phyloP scores from a whole-genome alignment of 2,797 vertebrate genomes.

The Macroramphosus scolopax region DNA sequence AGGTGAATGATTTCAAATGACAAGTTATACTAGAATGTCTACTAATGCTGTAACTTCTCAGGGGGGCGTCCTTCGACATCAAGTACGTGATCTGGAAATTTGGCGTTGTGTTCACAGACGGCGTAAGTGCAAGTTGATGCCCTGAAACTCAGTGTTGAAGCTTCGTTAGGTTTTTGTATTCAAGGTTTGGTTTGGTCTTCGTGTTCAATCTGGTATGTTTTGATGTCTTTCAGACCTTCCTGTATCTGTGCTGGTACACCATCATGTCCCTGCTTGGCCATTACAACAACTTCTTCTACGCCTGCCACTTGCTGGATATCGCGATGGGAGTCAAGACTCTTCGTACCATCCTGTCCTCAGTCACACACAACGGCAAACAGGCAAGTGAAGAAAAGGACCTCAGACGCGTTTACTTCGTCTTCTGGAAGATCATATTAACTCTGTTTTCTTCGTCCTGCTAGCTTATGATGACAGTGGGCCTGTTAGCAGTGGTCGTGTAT shows the following conservation, averaged over 20 bases:
- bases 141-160: neutral
- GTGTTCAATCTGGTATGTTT: neutral
- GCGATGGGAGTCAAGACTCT: conserved; percentile 96
- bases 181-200: neutral
- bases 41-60: conserved; percentile 47
- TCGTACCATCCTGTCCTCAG: conserved; percentile 91
- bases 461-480: conserved; percentile 93
- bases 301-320: conserved; percentile 92
- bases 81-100: conserved; percentile 98
- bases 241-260: conserved; percentile 92
- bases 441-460: conserved; percentile 30
- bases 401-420: neutral
- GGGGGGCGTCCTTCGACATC: conserved; percentile 87
- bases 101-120: conserved; percentile 92
- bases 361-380: conserved; percentile 97
- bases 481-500: conserved; percentile 91
- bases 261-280: conserved; percentile 93
- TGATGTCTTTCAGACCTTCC: conserved; percentile 82
- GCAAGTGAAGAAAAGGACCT: conserved; percentile 48
- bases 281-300: conserved; percentile 97
- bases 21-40: neutral
- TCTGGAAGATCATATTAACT: conserved; percentile 15
- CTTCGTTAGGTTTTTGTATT: neutral
- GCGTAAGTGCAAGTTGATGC: conserved; percentile 76
- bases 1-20: neutral